Percentiles rank a stretch among this genome's conserved stretches.
These are phyloP conservation scores for Chondrilla cf. caribensis DNA, from an alignment of 37 sponge, comb jelly and placozoan genomes.

Conservation along the genomic window DNA sequence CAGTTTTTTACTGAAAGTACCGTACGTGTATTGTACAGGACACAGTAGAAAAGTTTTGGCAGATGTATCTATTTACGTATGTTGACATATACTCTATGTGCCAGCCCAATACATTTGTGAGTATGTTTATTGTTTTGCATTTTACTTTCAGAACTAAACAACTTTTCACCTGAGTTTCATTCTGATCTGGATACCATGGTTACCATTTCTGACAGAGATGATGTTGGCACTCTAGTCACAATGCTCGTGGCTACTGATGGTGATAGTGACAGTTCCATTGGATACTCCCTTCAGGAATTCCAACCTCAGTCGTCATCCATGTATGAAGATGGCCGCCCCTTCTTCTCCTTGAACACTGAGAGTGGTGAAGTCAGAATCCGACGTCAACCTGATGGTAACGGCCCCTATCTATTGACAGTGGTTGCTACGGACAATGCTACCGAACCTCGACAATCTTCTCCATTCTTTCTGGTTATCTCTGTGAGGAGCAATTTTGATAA, in stretches of 20 bases:
- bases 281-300: not conserved
- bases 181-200: not conserved
- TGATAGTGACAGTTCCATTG: not conserved
- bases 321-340: not conserved
- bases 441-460: not conserved
- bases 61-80: too few relatives aligned
- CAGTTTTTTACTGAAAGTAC: too few relatives aligned
- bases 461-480: not conserved
- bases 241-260: not conserved
- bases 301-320: not conserved
- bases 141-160: constrained; percentile 4
- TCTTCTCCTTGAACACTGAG: not conserved
- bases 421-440: not conserved
- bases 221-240: not conserved
- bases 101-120: too few relatives aligned
- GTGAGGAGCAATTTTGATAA: too few relatives aligned
- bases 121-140: too few relatives aligned
- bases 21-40: too few relatives aligned
- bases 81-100: too few relatives aligned
- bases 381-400: not conserved
- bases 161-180: not conserved
- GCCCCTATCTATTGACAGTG: not conserved
- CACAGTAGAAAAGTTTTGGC: too few relatives aligned
- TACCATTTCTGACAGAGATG: not conserved
- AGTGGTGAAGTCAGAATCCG: not conserved